Evolutionary conservation across 2,797 vertebrate genomes (phyloP).

Genomic region (Percopsis omiscomaycus): DNA sequence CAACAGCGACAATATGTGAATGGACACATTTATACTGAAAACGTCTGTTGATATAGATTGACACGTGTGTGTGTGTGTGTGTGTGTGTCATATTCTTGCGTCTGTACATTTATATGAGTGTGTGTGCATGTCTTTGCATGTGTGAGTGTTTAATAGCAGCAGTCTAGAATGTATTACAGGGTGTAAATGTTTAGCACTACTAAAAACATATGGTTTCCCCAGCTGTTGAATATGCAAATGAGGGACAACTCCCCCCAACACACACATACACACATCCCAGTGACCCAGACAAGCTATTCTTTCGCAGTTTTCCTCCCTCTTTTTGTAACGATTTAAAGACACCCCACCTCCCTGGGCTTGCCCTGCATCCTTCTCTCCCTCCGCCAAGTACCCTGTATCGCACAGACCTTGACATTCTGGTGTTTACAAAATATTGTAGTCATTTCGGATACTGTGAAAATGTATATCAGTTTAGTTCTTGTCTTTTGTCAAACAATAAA

Average conservation of each 20-base stretch:
- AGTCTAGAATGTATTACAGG: slow-evolving; percentile 21
- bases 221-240: slow-evolving; percentile 74
- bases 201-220: slow-evolving; percentile 63
- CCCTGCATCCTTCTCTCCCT: slow-evolving; percentile 14
- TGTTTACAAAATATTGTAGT: background rate
- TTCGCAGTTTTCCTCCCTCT: slow-evolving; percentile 29
- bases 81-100: slow-evolving; percentile 21
- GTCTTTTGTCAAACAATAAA: background rate
- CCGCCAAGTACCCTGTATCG: background rate
- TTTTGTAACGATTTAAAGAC: slow-evolving; percentile 39
- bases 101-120: slow-evolving; percentile 22
- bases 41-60: slow-evolving; percentile 45
- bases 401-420: slow-evolving; percentile 18
- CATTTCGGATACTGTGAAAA: background rate
- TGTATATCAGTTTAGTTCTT: too few relatives aligned
- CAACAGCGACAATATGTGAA: slow-evolving; percentile 31
- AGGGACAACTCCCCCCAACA: background rate
- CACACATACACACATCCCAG: slow-evolving; percentile 4
- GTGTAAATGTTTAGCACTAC: slow-evolving; percentile 47
- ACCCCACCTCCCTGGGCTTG: slow-evolving; percentile 6
- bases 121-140: slow-evolving; percentile 25
- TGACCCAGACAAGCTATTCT: slow-evolving; percentile 49
- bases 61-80: slow-evolving; percentile 15
- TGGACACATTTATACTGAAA: slow-evolving; percentile 34
- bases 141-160: slow-evolving; percentile 19